Evolutionary conservation across 2,113 vertebrate species (phyloP).

Genomic region (Brachirus orientalis): DNA sequence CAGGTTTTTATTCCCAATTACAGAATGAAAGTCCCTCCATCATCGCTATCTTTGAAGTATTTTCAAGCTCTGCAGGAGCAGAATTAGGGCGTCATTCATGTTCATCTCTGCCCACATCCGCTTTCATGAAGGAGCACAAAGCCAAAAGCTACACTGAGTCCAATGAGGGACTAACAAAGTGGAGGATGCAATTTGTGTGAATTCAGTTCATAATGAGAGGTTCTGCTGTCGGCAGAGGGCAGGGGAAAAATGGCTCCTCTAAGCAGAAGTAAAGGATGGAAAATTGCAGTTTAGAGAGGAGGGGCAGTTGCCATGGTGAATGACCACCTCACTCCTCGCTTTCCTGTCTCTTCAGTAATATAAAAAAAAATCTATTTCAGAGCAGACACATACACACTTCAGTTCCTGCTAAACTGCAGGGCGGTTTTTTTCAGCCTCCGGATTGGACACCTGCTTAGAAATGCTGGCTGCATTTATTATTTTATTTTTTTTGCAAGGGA

Average conservation of each 20-base stretch:
- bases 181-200: conserved; percentile 73
- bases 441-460: conserved; percentile 66
- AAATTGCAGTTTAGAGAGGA: conserved; percentile 77
- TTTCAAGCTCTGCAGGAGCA: conserved; percentile 35
- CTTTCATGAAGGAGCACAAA: conserved; percentile 58
- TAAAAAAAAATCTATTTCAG: conserved; percentile 51
- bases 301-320: conserved; percentile 80
- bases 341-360: conserved; percentile 43
- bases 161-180: conserved; percentile 60
- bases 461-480: conserved; percentile 49
- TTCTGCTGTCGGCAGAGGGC: conserved; percentile 26
- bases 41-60: conserved; percentile 64
- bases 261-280: conserved; percentile 56
- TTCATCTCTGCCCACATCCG: conserved; percentile 61
- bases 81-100: conserved; percentile 56
- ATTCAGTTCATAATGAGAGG: conserved; percentile 71
- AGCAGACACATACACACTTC: conserved; percentile 19
- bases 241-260: conserved; percentile 47
- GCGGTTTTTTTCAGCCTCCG: conserved; percentile 58
- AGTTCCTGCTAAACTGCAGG: conserved; percentile 39
- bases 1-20: conserved; percentile 60
- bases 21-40: conserved; percentile 55
- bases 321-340: conserved; percentile 39
- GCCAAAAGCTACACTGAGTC: conserved; percentile 51
- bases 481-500: conserved; percentile 62